Evolutionary conservation across 1,140 invertebrate species (phyloP), one percentile per base, ranked within the genome.

Genomic region (Penaeus indicus): DNA sequence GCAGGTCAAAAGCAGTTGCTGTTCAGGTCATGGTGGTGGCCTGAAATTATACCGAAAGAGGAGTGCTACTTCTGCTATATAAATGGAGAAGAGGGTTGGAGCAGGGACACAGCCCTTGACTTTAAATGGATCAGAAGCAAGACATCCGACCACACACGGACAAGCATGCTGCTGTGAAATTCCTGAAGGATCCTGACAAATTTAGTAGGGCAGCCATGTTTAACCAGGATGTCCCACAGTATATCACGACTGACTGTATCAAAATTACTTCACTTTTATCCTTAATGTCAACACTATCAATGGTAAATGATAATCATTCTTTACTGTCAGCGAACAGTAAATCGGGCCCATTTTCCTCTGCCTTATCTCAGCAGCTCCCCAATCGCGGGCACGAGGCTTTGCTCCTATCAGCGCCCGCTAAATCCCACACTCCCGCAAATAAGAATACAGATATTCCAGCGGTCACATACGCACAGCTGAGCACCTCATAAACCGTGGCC

Each of bases 71-170:
- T 3, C 78, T n/a, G 54, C 10, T 11, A 83, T 0, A 19, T 22
- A 62, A 7, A 62, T 62, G 61, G 27, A 47, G 13, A 83, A 62
- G 22, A 83, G 3, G 22, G 25, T 38, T 21, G 54, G 80, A 18
- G 80, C 80, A 25, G 25, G 25, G 0, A 63, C 80, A 83, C 80
- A 83, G 16, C 80, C 80, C 61, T 83, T 27, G 61, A 61, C 80
- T 7, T n/a, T 83, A 42, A 83, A 62, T 1, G 47, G 80, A 22
- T 83, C 60, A 62, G 47, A 63, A 19, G 10, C 22, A 13, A 62
- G 61, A 10, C 19, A 19, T 19, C 80, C 61, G 22, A 63, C 61
- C 60, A 8, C 10, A 83, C 80, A 13, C 60, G n/a, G 18, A 25
- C 80, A 8, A 62, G 80, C 60, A 62, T 83, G 10, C 60, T 27